These are phyloP conservation scores for Chaetorhynchus papuensis DNA, from an alignment of 2,113 vertebrate genomes.

Conservation along the genomic window DNA sequence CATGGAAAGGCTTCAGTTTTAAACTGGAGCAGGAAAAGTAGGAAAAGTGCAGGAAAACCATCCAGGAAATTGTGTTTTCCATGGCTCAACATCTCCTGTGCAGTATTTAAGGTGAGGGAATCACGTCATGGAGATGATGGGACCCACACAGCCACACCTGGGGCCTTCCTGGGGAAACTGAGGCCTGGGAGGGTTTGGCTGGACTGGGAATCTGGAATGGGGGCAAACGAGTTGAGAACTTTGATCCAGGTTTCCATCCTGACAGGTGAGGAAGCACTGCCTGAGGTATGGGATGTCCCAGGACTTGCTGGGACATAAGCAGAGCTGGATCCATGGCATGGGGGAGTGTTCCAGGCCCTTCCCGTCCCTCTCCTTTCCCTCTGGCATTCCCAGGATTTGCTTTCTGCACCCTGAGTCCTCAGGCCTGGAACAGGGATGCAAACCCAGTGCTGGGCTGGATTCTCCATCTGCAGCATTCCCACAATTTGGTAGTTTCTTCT, in stretches of 20 bases:
- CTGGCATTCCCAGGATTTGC: not conserved
- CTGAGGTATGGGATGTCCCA: not conserved
- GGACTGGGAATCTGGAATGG: not conserved
- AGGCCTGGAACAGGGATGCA: not conserved
- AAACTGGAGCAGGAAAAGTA: not conserved
- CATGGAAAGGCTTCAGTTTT: not conserved
- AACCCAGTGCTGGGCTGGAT: not conserved
- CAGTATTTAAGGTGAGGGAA: not conserved
- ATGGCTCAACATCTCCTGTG: not conserved
- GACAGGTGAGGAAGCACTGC: fast-evolving
- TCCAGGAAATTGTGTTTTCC: not conserved
- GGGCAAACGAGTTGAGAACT: fast-evolving
- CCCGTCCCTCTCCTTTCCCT: not conserved
- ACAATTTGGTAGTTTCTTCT: not conserved
- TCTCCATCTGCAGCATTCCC: not conserved
- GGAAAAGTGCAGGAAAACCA: not conserved
- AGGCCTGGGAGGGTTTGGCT: not conserved
- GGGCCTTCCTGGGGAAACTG: not conserved
- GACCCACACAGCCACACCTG: fast-evolving
- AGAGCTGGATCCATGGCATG: fast-evolving
- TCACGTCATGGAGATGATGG: fast-evolving
- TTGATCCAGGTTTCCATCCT: not conserved
- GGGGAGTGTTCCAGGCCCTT: not conserved
- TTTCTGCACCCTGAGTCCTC: not conserved
- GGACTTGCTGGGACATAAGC: not conserved